Evolutionary conservation across 1,140 invertebrate genomes (phyloP).

Genomic region (Anastrepha obliqua): DNA sequence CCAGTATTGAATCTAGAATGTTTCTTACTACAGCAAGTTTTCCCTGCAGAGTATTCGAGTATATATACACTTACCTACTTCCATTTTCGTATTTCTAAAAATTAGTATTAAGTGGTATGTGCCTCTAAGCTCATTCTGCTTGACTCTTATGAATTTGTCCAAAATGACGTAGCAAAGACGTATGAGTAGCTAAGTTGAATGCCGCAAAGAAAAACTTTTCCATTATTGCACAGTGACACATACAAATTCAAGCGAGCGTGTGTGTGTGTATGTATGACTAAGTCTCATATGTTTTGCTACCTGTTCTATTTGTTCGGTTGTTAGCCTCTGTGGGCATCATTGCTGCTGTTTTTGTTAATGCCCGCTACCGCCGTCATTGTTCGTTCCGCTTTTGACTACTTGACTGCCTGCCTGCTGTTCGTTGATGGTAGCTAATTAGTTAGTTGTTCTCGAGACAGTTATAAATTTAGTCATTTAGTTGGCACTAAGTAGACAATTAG

Average conservation of each 20-base stretch:
- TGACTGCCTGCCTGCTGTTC: neutral
- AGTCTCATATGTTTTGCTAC: conserved; percentile 34
- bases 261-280: neutral
- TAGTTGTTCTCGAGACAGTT: conserved; percentile 46
- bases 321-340: neutral
- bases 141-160: conserved; percentile 30
- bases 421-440: conserved; percentile 42
- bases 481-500: conserved; percentile 38
- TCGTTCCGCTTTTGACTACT: conserved; percentile 32
- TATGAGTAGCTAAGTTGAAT: conserved; percentile 32
- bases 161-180: conserved; percentile 36
- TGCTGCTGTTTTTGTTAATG: neutral
- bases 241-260: neutral
- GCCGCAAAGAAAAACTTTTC: conserved; percentile 18
- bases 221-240: neutral
- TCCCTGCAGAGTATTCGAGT: too few relatives aligned
- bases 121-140: neutral
- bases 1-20: too few relatives aligned
- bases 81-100: too few relatives aligned
- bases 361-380: neutral
- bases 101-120: neutral
- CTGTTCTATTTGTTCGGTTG: conserved; percentile 47
- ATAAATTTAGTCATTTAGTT: conserved; percentile 50
- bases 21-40: too few relatives aligned
- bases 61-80: too few relatives aligned